Base-by-base conservation (phyloP, 2,797 vertebrate species). In the Microcaecilia unicolor region DNA sequence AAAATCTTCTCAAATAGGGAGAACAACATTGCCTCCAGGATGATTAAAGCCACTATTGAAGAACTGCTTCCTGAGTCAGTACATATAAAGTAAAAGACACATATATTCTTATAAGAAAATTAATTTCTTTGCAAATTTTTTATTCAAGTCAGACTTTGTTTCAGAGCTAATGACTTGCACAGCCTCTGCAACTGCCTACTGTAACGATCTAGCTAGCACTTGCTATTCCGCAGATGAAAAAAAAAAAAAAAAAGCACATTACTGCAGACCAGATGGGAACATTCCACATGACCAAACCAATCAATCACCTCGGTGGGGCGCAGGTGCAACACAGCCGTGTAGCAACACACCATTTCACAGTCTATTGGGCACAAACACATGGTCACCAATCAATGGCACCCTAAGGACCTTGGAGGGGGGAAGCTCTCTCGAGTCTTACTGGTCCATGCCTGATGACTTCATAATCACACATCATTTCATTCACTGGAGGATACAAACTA, bases 211-310 rank as follows among this genome's bases (percentile, higher is more conserved):
- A 80, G 84, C 79, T 77, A 84, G 73, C 51, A 58, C 83, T 84
- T 70, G 66, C 83, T 78, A 77, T 86, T 80, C 75, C 27, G 82
- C 65, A 63, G 80, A 86, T 73, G 66, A 75, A 70, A 52, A 46
- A 29, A 46, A 8, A 35, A 58, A 63, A 67, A 69, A 74, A 83
- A 79, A 84, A 79, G 81, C 81, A 83, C 88, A 95, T 94, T 95
- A 96, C 92, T 91, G 90, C 69, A 67, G 91, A 95, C 86, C 96
- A 99, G 96, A 97, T 99, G 96, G 96, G 94, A 92, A 94, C 94
- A 98, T 98, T 99, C 93, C 96, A 98, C 95, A 98, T 97, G 95
- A 98, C 92, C 95, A 97, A 95, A 96, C 91, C 94, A 95, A 99
- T 98, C 95, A 93, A 98, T 98, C 95, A 96, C 90, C 86, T 85